A percentile compares a stretch with the other conserved stretches of the same genome.
These are phyloP conservation scores for Oryzias curvinotus DNA, from an alignment of 2,113 vertebrate genomes.

Conservation along the genomic window DNA sequence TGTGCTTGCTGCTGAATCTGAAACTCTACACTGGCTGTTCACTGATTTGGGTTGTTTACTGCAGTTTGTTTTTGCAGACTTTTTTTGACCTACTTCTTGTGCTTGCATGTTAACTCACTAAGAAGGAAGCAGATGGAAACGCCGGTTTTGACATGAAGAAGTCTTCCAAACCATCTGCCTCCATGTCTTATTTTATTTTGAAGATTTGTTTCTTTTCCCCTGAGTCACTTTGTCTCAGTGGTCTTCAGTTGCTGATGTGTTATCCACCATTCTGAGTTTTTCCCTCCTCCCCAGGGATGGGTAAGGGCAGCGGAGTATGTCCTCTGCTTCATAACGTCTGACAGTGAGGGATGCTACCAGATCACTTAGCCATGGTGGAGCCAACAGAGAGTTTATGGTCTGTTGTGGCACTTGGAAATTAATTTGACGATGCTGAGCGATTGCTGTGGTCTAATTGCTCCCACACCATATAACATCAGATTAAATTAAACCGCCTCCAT, in stretches of 20 bases:
- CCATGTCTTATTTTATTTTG: conserved; percentile 17
- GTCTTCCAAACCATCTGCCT: conserved; percentile 3
- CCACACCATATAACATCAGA: conserved; percentile 27
- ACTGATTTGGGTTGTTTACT: conserved; percentile 47
- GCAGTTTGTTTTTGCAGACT: conserved; percentile 24
- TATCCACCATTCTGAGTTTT: background rate
- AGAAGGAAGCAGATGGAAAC: background rate
- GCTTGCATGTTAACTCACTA: conserved; percentile 8
- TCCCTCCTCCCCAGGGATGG: conserved; percentile 2
- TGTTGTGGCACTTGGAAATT: conserved; percentile 13
- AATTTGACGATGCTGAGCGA: conserved; percentile 8
- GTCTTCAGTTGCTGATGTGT: conserved; percentile 24
- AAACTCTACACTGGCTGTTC: conserved; percentile 23
- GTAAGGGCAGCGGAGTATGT: conserved; percentile 8
- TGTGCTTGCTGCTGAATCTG: conserved; percentile 17
- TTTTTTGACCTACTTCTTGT: conserved; percentile 51
- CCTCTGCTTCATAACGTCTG: conserved; percentile 18
- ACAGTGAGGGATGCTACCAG: conserved; percentile 31
- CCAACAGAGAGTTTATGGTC: conserved; percentile 15
- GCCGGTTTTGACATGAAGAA: conserved; percentile 7
- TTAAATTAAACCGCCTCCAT: conserved; percentile 14
- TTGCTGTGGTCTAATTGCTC: background rate
- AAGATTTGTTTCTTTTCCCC: conserved; percentile 19
- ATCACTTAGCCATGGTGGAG: conserved; percentile 25
- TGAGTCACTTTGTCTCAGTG: conserved; percentile 26